Conservation (phyloP, 2,888 invertebrate genomes). For the Agrilus mali region DNA sequence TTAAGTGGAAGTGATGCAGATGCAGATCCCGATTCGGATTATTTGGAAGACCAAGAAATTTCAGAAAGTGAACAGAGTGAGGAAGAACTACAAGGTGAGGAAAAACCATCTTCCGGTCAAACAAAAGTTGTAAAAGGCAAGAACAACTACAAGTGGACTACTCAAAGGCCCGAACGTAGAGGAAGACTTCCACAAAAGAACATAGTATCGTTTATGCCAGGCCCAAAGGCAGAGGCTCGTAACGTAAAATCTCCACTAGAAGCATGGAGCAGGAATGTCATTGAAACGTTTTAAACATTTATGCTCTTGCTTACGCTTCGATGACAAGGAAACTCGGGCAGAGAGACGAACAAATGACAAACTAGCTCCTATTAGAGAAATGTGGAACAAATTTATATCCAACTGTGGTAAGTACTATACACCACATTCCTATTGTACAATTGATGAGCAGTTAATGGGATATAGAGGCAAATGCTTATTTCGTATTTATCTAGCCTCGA, state of each 20-base stretch:
- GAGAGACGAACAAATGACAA: conserved; percentile 9
- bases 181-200: neutral
- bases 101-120: neutral
- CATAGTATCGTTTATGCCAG: neutral
- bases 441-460: conserved; percentile 20
- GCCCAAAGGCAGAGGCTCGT: conserved; percentile 6
- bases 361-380: conserved; percentile 19
- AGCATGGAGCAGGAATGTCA: conserved; percentile 11
- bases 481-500: conserved; percentile 19
- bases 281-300: conserved; percentile 11
- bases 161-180: neutral
- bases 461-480: conserved; percentile 17
- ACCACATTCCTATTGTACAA: conserved; percentile 15
- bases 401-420: conserved; percentile 14
- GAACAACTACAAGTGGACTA: conserved; percentile 1
- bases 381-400: conserved; percentile 16
- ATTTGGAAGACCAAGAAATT: neutral
- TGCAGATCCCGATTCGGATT: neutral
- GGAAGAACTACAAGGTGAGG: conserved; percentile 1
- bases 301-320: conserved; percentile 10
- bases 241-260: conserved; percentile 6
- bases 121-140: neutral
- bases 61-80: conserved; percentile 1
- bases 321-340: conserved; percentile 9
- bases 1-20: conserved; percentile 2